Evolutionary conservation across 2,113 vertebrate genomes (phyloP).

Genomic region (Mus musculus): GRCm39 chr5:42934501-42935000

Average conservation of each 20-base stretch:
- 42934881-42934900: constrained; percentile 77
- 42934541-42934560: not conserved
- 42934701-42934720: not conserved
- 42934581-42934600: not conserved
- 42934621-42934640: not conserved
- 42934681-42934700: not conserved
- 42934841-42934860: constrained; percentile 67
- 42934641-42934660: not conserved
- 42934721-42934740: not conserved
- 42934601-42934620: not conserved
- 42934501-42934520: not conserved
- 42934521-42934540: not conserved
- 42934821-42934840: constrained; percentile 72
- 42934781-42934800: not conserved
- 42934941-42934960: constrained; percentile 82
- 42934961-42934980: constrained; percentile 74
- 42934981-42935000: constrained; percentile 56
- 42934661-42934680: fast-evolving
- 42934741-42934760: not conserved
- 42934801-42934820: constrained; percentile 42
- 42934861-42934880: constrained; percentile 79
- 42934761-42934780: not conserved
- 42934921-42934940: constrained; percentile 72
- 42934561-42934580: not conserved
- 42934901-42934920: constrained; percentile 84